Conservation (phyloP, 1,140 invertebrate species). For the Mercenaria mercenaria region DNA sequence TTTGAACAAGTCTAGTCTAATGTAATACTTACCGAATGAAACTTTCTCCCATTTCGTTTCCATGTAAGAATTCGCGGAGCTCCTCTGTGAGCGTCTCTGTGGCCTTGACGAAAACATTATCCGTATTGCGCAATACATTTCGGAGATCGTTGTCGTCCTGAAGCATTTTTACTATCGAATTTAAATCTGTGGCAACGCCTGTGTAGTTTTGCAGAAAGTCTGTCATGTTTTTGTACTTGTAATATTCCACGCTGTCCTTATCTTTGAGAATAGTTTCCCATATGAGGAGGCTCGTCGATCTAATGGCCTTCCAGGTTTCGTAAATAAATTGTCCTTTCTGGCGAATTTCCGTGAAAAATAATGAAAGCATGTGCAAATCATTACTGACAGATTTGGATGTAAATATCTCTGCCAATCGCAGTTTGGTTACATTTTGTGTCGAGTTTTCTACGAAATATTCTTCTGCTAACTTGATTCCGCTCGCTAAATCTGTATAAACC, state of each 20-base stretch:
- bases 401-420: conserved; percentile 10
- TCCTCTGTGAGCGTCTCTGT: neutral
- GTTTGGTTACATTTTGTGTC: neutral
- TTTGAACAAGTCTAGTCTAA: too few species aligned
- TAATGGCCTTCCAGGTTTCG: conserved; percentile 73
- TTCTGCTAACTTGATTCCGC: neutral
- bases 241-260: conserved; percentile 76
- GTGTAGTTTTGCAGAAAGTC: conserved; percentile 1
- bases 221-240: conserved; percentile 66
- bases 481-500: neutral
- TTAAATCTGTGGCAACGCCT: neutral
- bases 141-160: neutral
- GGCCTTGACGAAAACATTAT: conserved; percentile 17
- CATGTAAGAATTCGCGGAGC: neutral
- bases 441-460: neutral
- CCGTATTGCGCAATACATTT: neutral
- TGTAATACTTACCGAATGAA: neutral
- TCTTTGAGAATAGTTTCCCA: conserved; percentile 75
- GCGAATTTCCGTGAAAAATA: conserved; percentile 30
- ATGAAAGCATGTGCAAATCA: neutral
- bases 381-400: neutral
- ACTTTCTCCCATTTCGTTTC: neutral
- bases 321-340: conserved; percentile 73
- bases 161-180: neutral
- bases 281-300: conserved; percentile 49